Percentiles rank a stretch among this genome's conserved stretches.
phyloP scores from a whole-genome alignment of 1,140 invertebrate genomes.

The Helicoverpa zea region DNA sequence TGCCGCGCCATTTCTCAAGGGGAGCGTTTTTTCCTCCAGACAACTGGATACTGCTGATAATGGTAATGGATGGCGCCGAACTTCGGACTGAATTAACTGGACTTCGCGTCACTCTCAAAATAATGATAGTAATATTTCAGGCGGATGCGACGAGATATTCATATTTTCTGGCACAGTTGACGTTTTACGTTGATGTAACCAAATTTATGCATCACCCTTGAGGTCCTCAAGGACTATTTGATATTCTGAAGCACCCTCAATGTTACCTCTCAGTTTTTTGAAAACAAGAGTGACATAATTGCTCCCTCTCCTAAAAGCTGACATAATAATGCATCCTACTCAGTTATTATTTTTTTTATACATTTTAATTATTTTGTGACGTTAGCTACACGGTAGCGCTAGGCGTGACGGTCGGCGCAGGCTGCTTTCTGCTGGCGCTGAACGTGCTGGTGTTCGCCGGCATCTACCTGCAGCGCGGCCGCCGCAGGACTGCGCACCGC shows the following conservation, averaged over 20 bases:
- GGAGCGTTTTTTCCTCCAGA: constrained; percentile 61
- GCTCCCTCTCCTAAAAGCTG: background rate
- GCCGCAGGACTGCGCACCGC: constrained; percentile 62
- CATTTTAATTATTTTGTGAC: background rate
- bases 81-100: constrained; percentile 67
- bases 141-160: constrained; percentile 51
- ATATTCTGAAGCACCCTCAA: constrained; percentile 10
- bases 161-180: constrained; percentile 21
- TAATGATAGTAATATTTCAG: constrained; percentile 69
- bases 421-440: constrained; percentile 94
- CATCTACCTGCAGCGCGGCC: constrained; percentile 94
- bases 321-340: background rate
- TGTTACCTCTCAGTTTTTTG: constrained; percentile 5
- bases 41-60: constrained; percentile 65
- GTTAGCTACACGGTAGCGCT: constrained; percentile 92
- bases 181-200: constrained; percentile 41
- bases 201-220: constrained; percentile 44
- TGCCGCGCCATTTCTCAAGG: constrained; percentile 65
- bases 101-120: constrained; percentile 52
- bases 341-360: background rate
- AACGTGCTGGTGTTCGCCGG: constrained; percentile 96
- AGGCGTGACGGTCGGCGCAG: constrained; percentile 96
- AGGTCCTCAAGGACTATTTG: constrained; percentile 34
- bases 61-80: constrained; percentile 66
- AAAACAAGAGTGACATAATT: background rate